Base-by-base conservation (phyloP, 1,140 invertebrate species). In the Drosophila ficusphila region DNA sequence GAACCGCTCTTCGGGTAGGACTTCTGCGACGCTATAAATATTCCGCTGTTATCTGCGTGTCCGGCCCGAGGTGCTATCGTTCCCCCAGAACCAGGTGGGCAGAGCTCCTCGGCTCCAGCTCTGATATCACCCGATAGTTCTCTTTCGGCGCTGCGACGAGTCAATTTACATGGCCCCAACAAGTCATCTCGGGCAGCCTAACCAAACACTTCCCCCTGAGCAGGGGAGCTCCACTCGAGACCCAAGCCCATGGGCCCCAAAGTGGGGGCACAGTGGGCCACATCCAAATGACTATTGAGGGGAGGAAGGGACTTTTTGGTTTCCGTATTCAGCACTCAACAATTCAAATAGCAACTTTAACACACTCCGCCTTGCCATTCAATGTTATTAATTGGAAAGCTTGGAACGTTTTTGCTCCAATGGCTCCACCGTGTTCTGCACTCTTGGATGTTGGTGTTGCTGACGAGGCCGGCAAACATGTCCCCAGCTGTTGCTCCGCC, bases 11-110 rank as follows among this genome's bases (percentile, higher is more conserved):
- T 69, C 56, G 60, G 49, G 18, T 62, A 74, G 54, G 62, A 73
- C 79, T 67, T 76, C 65, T 53, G 67, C 60, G 44, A 62, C 23
- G 42, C 47, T 74, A 82, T 86, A 81, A 74, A 88, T 86, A 81
- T 74, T 81, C 73, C 76, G 73, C 62, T 76, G 77, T 86, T 86
- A 86, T 86, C 81, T 69, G 62, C 8, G 44, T 65, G 54, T 52
- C 49, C 47, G 51, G 51, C 42, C 27, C 54, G 18, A 39, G 44
- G 25, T 52, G 74, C 76, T 79, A 85, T 86, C 81, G 79, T 31
- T 38, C 34, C 58, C 23, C 39, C 56, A 58, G 36, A n/a, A 39
- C 69, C 69, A 73, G 69, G 56, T 73, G 69, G 68, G 34, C 4
- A 27, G 56, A 27, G 68, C 33, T 31, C 16, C 34, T 16, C 29